phyloP scores from a whole-genome alignment of 2,113 vertebrate genomes.

The Malurus cyaneus region DNA sequence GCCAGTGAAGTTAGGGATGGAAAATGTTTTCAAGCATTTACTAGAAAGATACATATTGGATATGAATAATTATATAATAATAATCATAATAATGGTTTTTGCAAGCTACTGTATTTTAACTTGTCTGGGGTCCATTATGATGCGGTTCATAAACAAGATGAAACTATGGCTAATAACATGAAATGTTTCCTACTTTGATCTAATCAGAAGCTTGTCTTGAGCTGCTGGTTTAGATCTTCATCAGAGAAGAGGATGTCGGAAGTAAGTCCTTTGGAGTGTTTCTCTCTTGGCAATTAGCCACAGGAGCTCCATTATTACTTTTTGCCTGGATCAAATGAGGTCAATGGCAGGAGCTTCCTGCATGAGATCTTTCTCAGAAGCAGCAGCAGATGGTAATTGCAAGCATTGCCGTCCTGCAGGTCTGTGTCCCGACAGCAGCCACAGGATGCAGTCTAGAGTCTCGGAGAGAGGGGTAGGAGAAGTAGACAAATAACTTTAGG shows the following conservation, averaged over 20 bases:
- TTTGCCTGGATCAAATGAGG: constrained; percentile 43
- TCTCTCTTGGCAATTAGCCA: constrained; percentile 66
- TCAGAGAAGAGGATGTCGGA: constrained; percentile 68
- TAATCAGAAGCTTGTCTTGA: constrained; percentile 70
- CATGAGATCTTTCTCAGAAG: background rate
- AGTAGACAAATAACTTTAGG: rapidly evolving
- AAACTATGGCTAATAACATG: constrained; percentile 69
- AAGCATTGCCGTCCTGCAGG: background rate
- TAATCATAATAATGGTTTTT: background rate
- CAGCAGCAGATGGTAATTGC: background rate
- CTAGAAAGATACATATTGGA: background rate
- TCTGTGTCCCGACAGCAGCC: background rate
- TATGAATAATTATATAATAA: background rate
- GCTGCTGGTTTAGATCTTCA: constrained; percentile 70
- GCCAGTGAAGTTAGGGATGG: background rate
- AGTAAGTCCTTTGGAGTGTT: constrained; percentile 67
- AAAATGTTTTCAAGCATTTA: background rate
- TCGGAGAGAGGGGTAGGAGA: background rate
- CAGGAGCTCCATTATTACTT: constrained; percentile 52
- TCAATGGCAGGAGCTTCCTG: constrained; percentile 8
- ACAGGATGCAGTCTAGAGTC: background rate
- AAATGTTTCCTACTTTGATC: constrained; percentile 69
- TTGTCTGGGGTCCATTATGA: constrained; percentile 67
- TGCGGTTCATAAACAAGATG: constrained; percentile 58
- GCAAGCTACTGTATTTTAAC: constrained; percentile 35